Percentiles rank a stretch among this genome's conserved stretches.
Evolutionary conservation across 23 tunicate species (phyloP).

Genomic region (Clavelina lepadiformis): DNA sequence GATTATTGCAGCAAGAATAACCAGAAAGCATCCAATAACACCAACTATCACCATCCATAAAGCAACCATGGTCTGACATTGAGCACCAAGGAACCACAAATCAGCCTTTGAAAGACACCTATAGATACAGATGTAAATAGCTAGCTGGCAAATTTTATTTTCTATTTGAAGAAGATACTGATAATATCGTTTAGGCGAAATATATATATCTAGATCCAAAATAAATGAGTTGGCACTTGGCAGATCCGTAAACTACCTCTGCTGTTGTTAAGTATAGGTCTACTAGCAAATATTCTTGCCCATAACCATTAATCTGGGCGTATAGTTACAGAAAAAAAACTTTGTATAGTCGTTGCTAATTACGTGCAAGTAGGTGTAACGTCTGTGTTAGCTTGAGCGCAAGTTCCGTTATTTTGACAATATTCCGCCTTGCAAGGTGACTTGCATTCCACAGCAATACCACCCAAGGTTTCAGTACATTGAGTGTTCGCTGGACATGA

Average conservation of each 20-base stretch:
- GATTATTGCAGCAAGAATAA: constrained; percentile 48
- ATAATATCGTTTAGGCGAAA: too few species aligned
- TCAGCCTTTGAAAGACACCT: constrained; percentile 61
- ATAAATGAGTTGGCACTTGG: too few species aligned
- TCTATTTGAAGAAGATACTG: too few species aligned
- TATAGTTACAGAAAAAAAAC: too few species aligned
- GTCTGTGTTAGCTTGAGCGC: constrained; percentile 7
- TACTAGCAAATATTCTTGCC: too few species aligned
- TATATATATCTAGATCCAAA: too few species aligned
- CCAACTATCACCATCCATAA: constrained; percentile 64
- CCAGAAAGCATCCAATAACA: constrained; percentile 29
- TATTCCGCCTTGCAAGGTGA: constrained; percentile 51
- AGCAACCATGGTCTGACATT: constrained; percentile 54
- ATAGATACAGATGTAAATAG: constrained; percentile 1
- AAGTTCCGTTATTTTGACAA: constrained; percentile 65
- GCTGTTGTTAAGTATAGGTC: not conserved
- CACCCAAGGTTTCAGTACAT: constrained; percentile 53
- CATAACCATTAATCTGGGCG: too few species aligned
- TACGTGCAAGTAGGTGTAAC: constrained; percentile 66
- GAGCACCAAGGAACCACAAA: constrained; percentile 48
- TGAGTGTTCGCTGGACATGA: constrained; percentile 25
- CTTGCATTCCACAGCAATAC: constrained; percentile 33
- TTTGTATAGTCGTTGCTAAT: too few species aligned
- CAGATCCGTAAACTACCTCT: too few species aligned
- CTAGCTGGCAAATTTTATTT: too few species aligned